These are phyloP conservation scores for Antheraea yamamai DNA, from an alignment of 2,888 invertebrate genomes.

Conservation along the genomic window DNA sequence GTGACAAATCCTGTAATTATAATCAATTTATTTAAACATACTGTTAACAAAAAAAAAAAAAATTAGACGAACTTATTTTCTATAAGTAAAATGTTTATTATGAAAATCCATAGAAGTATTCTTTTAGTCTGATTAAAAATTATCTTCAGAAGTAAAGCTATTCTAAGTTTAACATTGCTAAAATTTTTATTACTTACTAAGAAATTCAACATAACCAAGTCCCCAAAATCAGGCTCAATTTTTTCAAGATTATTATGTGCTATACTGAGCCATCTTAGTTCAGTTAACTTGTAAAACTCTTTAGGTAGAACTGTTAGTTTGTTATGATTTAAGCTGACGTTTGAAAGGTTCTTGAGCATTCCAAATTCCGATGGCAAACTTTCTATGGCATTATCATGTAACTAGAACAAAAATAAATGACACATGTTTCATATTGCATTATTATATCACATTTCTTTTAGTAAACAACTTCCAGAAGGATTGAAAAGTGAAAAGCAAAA, in stretches of 20 bases:
- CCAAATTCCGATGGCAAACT: conserved; percentile 88
- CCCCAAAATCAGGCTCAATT: conserved; percentile 88
- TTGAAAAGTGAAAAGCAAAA: not conserved
- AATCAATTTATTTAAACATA: conserved; percentile 20
- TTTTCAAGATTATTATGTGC: conserved; percentile 87
- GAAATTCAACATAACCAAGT: conserved; percentile 87
- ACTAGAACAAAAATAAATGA: conserved; percentile 72
- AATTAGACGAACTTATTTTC: no score
- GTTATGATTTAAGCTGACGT: conserved; percentile 86
- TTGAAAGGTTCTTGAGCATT: conserved; percentile 84
- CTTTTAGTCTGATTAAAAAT: not conserved
- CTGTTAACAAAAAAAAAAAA: no score
- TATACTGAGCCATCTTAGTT: conserved; percentile 86
- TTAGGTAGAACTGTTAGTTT: conserved; percentile 84
- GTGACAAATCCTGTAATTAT: conserved; percentile 86
- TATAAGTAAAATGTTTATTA: no score
- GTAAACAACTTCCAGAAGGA: not conserved
- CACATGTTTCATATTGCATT: not conserved
- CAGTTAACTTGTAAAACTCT: conserved; percentile 86
- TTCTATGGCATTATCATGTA: conserved; percentile 91
- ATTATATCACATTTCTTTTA: not conserved
- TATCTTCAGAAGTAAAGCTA: not conserved
- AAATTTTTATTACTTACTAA: conserved; percentile 53
- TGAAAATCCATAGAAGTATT: no score
- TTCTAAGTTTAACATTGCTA: not conserved